A percentile compares a stretch with the other conserved stretches of the same genome.
Conservation (phyloP, 2,888 invertebrate species). For the Neria commutata region DNA sequence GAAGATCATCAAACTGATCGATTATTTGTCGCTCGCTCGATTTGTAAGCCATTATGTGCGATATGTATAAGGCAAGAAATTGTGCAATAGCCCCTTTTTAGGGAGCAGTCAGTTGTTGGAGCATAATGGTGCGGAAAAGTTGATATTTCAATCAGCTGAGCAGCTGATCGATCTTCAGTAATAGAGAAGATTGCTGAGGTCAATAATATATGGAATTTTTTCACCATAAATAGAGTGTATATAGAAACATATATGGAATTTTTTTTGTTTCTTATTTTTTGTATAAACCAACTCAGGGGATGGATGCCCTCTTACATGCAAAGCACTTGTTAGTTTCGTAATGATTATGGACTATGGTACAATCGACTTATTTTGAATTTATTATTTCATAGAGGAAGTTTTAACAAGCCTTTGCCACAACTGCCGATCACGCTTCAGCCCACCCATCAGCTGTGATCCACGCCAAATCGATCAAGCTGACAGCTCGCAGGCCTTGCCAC, state of each 20-base stretch:
- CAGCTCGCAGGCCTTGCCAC: constrained; percentile 31
- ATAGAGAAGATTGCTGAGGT: neutral
- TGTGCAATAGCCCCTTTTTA: too few species aligned
- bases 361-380: too few species aligned
- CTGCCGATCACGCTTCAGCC: neutral
- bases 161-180: too few species aligned
- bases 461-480: constrained; percentile 38
- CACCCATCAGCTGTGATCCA: constrained; percentile 35
- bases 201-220: neutral
- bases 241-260: neutral
- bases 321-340: too few species aligned
- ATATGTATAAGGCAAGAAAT: neutral
- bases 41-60: neutral
- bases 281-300: too few species aligned
- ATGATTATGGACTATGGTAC: too few species aligned
- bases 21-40: neutral
- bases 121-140: neutral
- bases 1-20: neutral
- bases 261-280: too few species aligned
- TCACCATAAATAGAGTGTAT: neutral
- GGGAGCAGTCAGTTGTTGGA: neutral
- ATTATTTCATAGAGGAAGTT: too few species aligned
- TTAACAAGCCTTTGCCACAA: neutral
- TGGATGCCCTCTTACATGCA: too few species aligned
- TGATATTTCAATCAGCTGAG: neutral